Percentiles rank a stretch among this genome's conserved stretches.
Conservation (phyloP, 2,888 invertebrate genomes). For the Acrobasis repandana region DNA sequence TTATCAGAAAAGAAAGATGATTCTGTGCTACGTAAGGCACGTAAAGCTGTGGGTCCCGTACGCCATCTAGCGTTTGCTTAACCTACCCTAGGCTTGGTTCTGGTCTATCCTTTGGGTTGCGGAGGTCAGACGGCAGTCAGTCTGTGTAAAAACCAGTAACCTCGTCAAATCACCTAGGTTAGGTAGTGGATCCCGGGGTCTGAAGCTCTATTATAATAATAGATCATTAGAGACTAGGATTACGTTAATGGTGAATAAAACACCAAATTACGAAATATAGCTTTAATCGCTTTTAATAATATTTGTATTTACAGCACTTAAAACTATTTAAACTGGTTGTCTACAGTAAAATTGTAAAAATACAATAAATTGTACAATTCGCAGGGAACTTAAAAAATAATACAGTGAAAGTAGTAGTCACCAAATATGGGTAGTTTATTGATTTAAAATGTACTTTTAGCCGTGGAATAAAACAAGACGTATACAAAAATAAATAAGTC, state of each 20-base stretch:
- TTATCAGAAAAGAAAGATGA: too few relatives aligned
- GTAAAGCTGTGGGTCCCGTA: too few relatives aligned
- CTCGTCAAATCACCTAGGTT: too few relatives aligned
- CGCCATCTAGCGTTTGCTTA: too few relatives aligned
- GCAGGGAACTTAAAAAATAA: constrained; percentile 41
- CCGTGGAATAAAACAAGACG: background rate
- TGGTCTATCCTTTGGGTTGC: too few relatives aligned
- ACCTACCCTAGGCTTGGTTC: too few relatives aligned
- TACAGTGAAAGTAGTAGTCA: constrained; percentile 26
- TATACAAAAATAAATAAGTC: constrained; percentile 21
- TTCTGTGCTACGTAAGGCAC: too few relatives aligned
- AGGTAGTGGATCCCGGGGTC: too few relatives aligned
- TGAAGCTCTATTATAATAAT: too few relatives aligned
- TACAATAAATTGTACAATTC: constrained; percentile 60
- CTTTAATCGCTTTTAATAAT: constrained; percentile 79
- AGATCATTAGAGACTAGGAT: too few relatives aligned
- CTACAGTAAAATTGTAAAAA: constrained; percentile 78
- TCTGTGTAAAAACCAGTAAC: too few relatives aligned
- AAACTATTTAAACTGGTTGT: constrained; percentile 71
- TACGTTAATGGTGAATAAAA: constrained; percentile 29
- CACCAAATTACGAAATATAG: constrained; percentile 71
- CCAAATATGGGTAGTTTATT: constrained; percentile 24
- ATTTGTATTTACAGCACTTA: constrained; percentile 75
- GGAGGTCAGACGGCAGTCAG: too few relatives aligned
- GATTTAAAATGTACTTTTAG: constrained; percentile 16